These are phyloP conservation scores for Apis florea DNA, from an alignment of 1,140 invertebrate species.

Conservation along the genomic window DNA sequence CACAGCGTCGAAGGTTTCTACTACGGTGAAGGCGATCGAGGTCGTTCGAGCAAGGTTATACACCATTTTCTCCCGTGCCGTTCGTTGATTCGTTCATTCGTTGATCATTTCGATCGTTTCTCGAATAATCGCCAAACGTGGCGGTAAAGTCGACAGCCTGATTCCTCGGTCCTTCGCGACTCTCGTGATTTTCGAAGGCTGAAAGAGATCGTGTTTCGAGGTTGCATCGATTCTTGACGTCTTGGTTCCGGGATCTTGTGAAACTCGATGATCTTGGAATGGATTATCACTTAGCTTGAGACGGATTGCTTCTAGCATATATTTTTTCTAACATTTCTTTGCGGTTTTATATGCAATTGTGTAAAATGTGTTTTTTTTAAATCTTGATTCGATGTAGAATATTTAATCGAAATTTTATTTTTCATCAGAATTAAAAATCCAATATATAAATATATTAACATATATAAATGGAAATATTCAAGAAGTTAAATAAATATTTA, in stretches of 20 bases:
- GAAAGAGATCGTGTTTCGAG: slow-evolving; percentile 7
- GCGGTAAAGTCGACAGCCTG: background rate
- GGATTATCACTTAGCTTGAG: background rate
- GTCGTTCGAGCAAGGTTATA: slow-evolving; percentile 76
- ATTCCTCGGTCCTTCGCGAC: slow-evolving; percentile 3
- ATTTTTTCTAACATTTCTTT: too few species aligned
- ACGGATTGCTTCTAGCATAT: background rate
- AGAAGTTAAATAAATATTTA: too few species aligned
- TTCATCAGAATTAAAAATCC: too few species aligned
- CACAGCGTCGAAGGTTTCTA: slow-evolving; percentile 67
- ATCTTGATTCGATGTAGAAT: background rate
- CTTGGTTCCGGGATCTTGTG: background rate
- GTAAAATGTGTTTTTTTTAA: background rate
- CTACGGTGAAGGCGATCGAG: slow-evolving; percentile 77
- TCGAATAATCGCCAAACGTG: slow-evolving; percentile 18
- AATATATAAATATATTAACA: too few species aligned
- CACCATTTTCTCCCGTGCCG: slow-evolving; percentile 72
- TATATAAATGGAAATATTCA: too few species aligned
- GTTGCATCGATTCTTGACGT: background rate
- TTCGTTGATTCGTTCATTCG: slow-evolving; percentile 23
- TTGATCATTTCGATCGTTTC: background rate
- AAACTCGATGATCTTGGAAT: background rate
- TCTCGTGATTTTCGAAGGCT: slow-evolving; percentile 14
- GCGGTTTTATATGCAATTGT: background rate
- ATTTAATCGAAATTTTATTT: too few species aligned